These are phyloP conservation scores for Epizoanthus stellaris DNA, from an alignment of 92 coral and sea anemone species.

Conservation along the genomic window DNA sequence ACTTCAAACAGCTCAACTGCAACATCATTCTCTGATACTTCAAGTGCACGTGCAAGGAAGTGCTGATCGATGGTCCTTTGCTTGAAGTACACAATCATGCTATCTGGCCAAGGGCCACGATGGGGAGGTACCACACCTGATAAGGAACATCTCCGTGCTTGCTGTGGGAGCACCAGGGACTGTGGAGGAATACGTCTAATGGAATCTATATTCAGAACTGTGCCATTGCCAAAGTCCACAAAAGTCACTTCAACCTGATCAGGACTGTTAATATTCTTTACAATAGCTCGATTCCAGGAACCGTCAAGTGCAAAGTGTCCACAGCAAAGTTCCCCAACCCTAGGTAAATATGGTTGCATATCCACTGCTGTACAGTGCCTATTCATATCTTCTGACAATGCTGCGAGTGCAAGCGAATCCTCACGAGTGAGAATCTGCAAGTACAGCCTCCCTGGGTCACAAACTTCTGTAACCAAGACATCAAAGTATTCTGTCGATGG, in stretches of 20 bases:
- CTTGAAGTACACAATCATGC: slow-evolving; percentile 55
- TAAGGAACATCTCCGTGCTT: slow-evolving; percentile 66
- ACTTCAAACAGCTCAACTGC: slow-evolving; percentile 65
- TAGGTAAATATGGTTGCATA: slow-evolving; percentile 57
- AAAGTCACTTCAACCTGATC: slow-evolving; percentile 64
- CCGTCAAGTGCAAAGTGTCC: slow-evolving; percentile 70
- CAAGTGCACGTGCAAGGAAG: slow-evolving; percentile 58
- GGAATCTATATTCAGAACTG: slow-evolving; percentile 27
- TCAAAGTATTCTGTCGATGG: slow-evolving; percentile 42
- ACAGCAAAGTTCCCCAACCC: slow-evolving; percentile 68
- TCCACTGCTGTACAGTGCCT: slow-evolving; percentile 65
- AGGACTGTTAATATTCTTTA: slow-evolving; percentile 49
- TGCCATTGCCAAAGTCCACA: slow-evolving; percentile 82
- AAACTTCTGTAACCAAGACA: slow-evolving; percentile 67
- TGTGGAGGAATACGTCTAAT: slow-evolving; percentile 55
- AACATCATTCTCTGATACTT: not conserved
- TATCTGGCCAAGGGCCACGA: slow-evolving; percentile 45
- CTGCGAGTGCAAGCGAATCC: slow-evolving; percentile 55
- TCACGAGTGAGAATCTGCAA: slow-evolving; percentile 66
- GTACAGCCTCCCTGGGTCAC: slow-evolving; percentile 54
- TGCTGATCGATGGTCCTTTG: slow-evolving; percentile 47
- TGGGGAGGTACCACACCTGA: slow-evolving; percentile 47
- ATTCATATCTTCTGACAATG: slow-evolving; percentile 58
- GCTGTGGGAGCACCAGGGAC: slow-evolving; percentile 73
- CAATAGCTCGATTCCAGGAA: slow-evolving; percentile 79